Base-by-base conservation (phyloP, 2,113 vertebrate species). In the Noctilio leporinus region DNA sequence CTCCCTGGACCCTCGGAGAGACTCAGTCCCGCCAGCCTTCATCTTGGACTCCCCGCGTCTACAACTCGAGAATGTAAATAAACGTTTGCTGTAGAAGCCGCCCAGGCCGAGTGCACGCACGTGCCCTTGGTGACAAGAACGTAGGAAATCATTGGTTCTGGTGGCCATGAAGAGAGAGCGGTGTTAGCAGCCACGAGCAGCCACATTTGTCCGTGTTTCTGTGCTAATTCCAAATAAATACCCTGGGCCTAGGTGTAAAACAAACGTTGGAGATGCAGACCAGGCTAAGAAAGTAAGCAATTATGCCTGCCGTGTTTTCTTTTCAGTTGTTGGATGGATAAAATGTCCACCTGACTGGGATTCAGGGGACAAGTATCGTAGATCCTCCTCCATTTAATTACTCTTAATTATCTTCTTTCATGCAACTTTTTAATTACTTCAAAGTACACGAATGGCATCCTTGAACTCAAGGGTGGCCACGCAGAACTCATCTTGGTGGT, bases 11-110 rank as follows among this genome's bases (percentile, higher is more conserved):
- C 55, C 55, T 26, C 49, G 28, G 49, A 20, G 17, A 38, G 15
- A 19, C 17, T 17, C n/a, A 7, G 5, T 22, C 14, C 19, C 3
- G 8, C 20, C 20, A 4, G 19, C n/a, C 26, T 12, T 1, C 6
- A 40, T 20, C 19, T 1, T 3, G 19, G 26, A 24, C 45, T 33
- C n/a, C 35, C 3, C 12, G 35, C n/a, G 12, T 24, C 62, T 45
- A 64, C n/a, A 65, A 51, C 33, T 8, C 0, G 1, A 89, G 45
- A 9, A 28, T 20, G 10, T 4, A 9, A 10, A 20, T 4, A 9
- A 10, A 20, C 24, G 20, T 14, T n/a, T 7, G 7, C 51, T 24
- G 45, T n/a, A 12, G 12, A 40, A 51, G 78, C 19, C 35, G 2
- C 7, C 12, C 35, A 82, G 17, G 16, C 55, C n/a, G 7, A 49